Base-by-base conservation (phyloP, 2,113 vertebrate genomes). In the Bettongia penicillata region DNA sequence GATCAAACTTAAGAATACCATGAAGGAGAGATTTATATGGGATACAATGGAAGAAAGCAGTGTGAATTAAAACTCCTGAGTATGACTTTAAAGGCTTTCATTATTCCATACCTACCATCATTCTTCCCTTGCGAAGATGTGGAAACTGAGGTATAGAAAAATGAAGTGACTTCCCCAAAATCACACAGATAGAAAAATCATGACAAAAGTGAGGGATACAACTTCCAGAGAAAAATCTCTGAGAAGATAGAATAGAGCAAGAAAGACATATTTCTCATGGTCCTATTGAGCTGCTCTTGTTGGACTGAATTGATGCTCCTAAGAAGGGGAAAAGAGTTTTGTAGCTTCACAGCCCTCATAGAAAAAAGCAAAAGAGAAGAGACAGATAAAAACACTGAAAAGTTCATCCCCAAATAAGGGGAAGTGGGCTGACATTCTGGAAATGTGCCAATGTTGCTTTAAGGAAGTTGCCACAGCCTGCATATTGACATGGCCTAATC, bases 361-460 rank as follows among this genome's bases (percentile, higher is more conserved):
- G 14, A 77, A 37, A 77, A 14, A 77, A 37, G n/a, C 31, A 2
- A 68, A n/a, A 77, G 31, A 77, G 37, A 77, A 23, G 19, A 84
- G 0, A 8, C 19, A 43, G 19, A 7, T 0, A 8, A 43, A 7
- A 2, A 23, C 8, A 0, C 68, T 84, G 22, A 7, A 16, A 43
- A 84, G n/a, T 43, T 84, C 19, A 43, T 84, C n/a, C 16, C n/a
- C 16, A 8, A 43, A 43, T 84, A 6, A 84, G 28, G 10, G 11
- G n/a, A 43, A 84, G n/a, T 43, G 19, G 16, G 19, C n/a, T 43
- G 19, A n/a, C 61, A n/a, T 84, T 43, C 68, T 23, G 37, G 37
- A 68, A 84, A 43, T 43, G n/a, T 84, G 68, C 68, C 68, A n/a
- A 23, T 23, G n/a, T 43, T 23, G 6, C 68, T 84, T 43, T 23